phyloP scores from a whole-genome alignment of 2,113 vertebrate genomes.

The Etheostoma cragini region DNA sequence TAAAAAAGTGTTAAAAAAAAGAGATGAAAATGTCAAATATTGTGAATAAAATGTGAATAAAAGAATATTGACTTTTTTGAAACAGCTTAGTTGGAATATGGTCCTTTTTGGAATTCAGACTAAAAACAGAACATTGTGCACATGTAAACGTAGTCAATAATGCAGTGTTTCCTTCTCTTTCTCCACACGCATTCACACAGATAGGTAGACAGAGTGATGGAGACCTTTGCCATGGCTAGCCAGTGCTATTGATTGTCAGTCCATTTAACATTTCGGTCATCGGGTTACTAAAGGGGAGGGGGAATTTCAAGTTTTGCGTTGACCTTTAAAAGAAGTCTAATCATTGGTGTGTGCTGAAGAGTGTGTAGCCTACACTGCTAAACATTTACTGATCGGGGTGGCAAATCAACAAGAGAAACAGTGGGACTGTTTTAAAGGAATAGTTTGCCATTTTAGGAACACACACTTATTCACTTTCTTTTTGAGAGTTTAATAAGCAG shows the following conservation, averaged over 20 bases:
- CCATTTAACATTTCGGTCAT: constrained; percentile 51
- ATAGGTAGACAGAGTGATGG: not conserved
- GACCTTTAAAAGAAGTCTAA: constrained; percentile 36
- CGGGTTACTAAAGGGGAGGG: constrained; percentile 39
- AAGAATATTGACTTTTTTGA: too few species aligned
- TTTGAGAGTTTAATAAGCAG: not conserved
- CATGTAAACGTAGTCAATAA: too few species aligned
- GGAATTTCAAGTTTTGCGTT: constrained; percentile 26
- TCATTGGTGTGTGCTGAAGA: constrained; percentile 9
- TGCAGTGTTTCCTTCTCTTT: not conserved
- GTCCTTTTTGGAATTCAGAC: too few species aligned
- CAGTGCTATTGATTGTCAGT: constrained; percentile 43
- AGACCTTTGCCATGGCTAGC: constrained; percentile 38
- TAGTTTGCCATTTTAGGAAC: not conserved
- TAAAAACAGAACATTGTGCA: too few species aligned
- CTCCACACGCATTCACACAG: not conserved
- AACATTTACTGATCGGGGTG: constrained; percentile 1
- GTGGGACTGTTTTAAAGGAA: not conserved
- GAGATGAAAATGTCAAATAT: too few species aligned
- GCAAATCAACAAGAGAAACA: not conserved
- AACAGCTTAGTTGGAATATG: too few species aligned
- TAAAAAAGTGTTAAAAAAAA: too few species aligned
- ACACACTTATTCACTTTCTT: not conserved
- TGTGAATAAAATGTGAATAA: too few species aligned
- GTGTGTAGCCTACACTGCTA: not conserved